Evolutionary conservation across 2,113 vertebrate species (phyloP).

Genomic region (Tyrannus savana): DNA sequence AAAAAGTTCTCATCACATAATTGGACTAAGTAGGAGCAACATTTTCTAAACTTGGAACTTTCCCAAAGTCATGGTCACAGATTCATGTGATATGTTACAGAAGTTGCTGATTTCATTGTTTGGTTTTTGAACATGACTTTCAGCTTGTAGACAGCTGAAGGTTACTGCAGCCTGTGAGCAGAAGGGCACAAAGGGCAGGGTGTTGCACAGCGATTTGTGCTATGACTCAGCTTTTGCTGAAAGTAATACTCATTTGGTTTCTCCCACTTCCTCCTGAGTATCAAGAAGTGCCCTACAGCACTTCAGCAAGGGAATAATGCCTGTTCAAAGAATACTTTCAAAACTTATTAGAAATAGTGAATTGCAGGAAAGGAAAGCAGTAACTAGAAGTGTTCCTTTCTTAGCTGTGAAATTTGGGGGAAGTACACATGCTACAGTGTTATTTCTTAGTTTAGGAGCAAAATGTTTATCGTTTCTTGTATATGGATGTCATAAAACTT

Average conservation of each 20-base stretch:
- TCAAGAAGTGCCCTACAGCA: conserved; percentile 4
- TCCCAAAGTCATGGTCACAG: conserved; percentile 16
- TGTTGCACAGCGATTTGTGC: not conserved
- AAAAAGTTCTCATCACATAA: not conserved
- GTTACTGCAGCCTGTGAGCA: not conserved
- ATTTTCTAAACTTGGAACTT: conserved; percentile 45
- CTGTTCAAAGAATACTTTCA: not conserved
- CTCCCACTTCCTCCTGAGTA: conserved; percentile 36
- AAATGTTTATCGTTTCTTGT: not conserved
- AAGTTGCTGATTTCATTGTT: conserved; percentile 40
- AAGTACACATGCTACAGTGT: not conserved
- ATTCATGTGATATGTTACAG: conserved; percentile 56
- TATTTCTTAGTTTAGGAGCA: not conserved
- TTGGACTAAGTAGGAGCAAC: not conserved
- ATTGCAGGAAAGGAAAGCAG: not conserved
- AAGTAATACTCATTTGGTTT: conserved; percentile 1
- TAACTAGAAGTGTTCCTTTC: not conserved
- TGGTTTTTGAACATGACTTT: conserved; percentile 48
- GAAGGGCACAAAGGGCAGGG: not conserved
- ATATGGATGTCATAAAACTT: not conserved
- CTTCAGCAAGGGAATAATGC: not conserved
- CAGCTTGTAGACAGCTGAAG: not conserved
- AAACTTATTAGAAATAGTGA: not conserved
- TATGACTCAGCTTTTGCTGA: conserved; percentile 57
- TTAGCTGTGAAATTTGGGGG: not conserved